phyloP scores from a whole-genome alignment of 2,888 invertebrate species.

The Drosophila yooni region DNA sequence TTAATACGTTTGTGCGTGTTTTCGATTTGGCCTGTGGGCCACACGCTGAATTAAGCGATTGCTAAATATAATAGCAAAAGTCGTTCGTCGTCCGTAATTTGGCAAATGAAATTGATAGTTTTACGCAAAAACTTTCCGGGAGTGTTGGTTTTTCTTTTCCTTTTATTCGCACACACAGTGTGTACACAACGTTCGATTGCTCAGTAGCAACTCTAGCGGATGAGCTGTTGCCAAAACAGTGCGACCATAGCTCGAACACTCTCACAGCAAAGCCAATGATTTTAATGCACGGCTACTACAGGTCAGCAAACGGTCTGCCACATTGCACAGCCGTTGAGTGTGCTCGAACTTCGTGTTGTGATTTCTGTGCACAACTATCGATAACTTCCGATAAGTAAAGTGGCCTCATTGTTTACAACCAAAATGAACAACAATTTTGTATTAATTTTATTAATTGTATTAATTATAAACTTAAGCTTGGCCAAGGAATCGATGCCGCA shows the following conservation, averaged over 20 bases:
- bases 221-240: slow-evolving; percentile 38
- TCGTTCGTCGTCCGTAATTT: slow-evolving; percentile 64
- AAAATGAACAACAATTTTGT: slow-evolving; percentile 36
- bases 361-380: slow-evolving; percentile 5
- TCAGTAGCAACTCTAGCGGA: slow-evolving; percentile 13
- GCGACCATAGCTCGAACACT: slow-evolving; percentile 25
- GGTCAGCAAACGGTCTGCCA: slow-evolving; percentile 9
- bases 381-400: slow-evolving; percentile 20
- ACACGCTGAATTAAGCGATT: slow-evolving; percentile 57
- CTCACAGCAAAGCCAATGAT: too few relatives aligned
- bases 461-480: slow-evolving; percentile 32
- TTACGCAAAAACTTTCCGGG: slow-evolving; percentile 63
- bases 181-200: slow-evolving; percentile 40
- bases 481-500: neutral
- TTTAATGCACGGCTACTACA: neutral
- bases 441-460: slow-evolving; percentile 29
- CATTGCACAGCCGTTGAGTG: slow-evolving; percentile 5
- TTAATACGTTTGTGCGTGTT: slow-evolving; percentile 58
- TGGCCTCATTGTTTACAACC: slow-evolving; percentile 43
- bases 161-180: slow-evolving; percentile 50
- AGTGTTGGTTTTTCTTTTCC: slow-evolving; percentile 66
- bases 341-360: neutral
- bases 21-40: slow-evolving; percentile 64
- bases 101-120: slow-evolving; percentile 47
- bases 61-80: slow-evolving; percentile 37